Evolutionary conservation across 23 tunicate species (phyloP), one percentile per base, ranked within the genome.

Genomic region (Diplosoma virens): DNA sequence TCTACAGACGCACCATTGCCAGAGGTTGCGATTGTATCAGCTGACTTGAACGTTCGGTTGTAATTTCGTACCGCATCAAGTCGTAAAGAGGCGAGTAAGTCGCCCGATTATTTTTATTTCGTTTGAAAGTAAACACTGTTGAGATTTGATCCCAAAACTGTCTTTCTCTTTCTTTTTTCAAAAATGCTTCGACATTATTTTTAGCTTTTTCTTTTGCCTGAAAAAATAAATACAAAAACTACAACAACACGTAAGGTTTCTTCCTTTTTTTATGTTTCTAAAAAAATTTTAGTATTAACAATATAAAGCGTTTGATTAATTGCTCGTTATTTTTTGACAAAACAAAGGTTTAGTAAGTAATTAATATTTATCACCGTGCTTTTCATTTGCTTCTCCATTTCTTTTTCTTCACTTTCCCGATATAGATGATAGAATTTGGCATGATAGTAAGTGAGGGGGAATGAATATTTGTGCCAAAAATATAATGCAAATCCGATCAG

Each of bases 101-200:
- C 4, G 88, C 87, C n/a, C 71, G 56, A 9, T 77, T 67, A 31
- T 82, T 47, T 3, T 53, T 22, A 36, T 82, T 80, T 23, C 96
- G 67, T 30, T 84, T 90, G 56, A 90, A 90, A 17, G 67, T 58
- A 47, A 67, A 84, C 2, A 90, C 86, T 20, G 86, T 84, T 1
- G 97, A 90, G 14, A 90, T 84, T 25, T 81, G 75, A 73, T 90
- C 97, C 90, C 97, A 84, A 23, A 64, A 22, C 34, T 36, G 27
- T 35, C 75, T 84, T 26, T 56, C 79, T 31, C 89, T 59, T 32
- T 83, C 53, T 48, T 89, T 61, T 23, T 86, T 66, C 88, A 89
- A 83, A 37, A 89, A 89, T 31, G 47, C 63, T 1, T 33, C 58
- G 7, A 89, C 84, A 54, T 89, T 89, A 24, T 67, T 45, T 52